Conservation (phyloP, 2,113 vertebrate species). For the Monopterus albus region DNA sequence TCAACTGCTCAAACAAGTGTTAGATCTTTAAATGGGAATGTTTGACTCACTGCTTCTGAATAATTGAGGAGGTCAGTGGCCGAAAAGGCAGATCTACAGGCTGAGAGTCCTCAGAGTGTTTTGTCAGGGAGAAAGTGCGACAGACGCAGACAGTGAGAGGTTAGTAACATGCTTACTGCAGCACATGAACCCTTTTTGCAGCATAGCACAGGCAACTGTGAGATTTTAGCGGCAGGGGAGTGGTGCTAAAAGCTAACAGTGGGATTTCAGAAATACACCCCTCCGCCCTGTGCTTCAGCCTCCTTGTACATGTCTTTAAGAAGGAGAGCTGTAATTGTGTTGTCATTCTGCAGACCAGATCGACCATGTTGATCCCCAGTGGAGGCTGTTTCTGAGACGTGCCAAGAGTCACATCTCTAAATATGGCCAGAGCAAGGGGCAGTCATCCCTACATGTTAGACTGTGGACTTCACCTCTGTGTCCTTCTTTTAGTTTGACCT, state of each 20-base stretch:
- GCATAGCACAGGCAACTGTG: slow-evolving; percentile 60
- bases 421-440: slow-evolving; percentile 58
- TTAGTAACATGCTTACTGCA: slow-evolving; percentile 51
- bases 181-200: slow-evolving; percentile 82
- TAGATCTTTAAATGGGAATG: slow-evolving; percentile 77
- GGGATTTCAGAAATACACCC: slow-evolving; percentile 26
- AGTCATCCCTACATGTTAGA: slow-evolving; percentile 60
- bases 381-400: slow-evolving; percentile 51
- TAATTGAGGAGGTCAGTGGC: slow-evolving; percentile 76
- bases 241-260: slow-evolving; percentile 84
- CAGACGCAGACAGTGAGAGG: slow-evolving; percentile 57
- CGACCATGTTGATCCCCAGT: slow-evolving; percentile 46
- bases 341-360: slow-evolving; percentile 60
- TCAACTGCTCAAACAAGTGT: slow-evolving; percentile 82
- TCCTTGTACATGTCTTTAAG: slow-evolving; percentile 71
- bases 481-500: slow-evolving; percentile 78
- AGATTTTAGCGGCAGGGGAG: slow-evolving; percentile 76
- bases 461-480: slow-evolving; percentile 66
- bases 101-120: slow-evolving; percentile 29
- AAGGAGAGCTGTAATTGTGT: slow-evolving; percentile 76
- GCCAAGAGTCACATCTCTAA: slow-evolving; percentile 76
- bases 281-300: slow-evolving; percentile 17
- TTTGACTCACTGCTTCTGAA: slow-evolving; percentile 77
- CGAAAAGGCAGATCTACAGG: slow-evolving; percentile 66
- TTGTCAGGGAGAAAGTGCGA: slow-evolving; percentile 53